Evolutionary conservation across 1,140 invertebrate species (phyloP).

Genomic region (Dendroctonus ponderosae): DNA sequence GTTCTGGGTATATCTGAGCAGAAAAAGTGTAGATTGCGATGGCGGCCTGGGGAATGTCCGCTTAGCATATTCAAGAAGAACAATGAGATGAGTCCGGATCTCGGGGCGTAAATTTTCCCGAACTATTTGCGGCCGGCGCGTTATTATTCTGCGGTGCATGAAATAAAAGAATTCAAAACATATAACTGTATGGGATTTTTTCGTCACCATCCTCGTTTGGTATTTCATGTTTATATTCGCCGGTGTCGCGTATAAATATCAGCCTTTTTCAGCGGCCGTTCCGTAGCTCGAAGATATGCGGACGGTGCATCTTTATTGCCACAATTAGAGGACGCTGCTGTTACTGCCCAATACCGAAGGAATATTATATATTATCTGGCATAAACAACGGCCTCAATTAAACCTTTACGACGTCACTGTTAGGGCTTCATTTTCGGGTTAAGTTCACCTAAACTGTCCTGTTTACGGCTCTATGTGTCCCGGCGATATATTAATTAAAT

Average conservation of each 20-base stretch:
- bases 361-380: conserved; percentile 31
- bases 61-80: conserved; percentile 49
- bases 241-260: conserved; percentile 41
- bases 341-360: conserved; percentile 30
- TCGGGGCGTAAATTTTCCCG: conserved; percentile 46
- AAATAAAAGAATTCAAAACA: conserved; percentile 48
- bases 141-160: conserved; percentile 47
- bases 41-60: conserved; percentile 39
- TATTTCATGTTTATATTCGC: conserved; percentile 51
- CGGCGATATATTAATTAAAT: no score
- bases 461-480: no score
- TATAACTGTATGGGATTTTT: conserved; percentile 49
- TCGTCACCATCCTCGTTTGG: conserved; percentile 47
- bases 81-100: conserved; percentile 46
- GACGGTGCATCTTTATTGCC: conserved; percentile 43
- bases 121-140: conserved; percentile 49
- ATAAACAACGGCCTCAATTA: conserved; percentile 36
- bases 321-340: conserved; percentile 42
- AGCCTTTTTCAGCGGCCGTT: conserved; percentile 36
- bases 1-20: no score
- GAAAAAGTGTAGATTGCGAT: conserved; percentile 1
- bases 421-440: conserved; percentile 6
- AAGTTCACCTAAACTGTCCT: no score
- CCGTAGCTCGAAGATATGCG: conserved; percentile 40
- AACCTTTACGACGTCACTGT: conserved; percentile 20